Evolutionary conservation across 2,888 invertebrate species (phyloP).

Genomic region (Boloria selene): DNA sequence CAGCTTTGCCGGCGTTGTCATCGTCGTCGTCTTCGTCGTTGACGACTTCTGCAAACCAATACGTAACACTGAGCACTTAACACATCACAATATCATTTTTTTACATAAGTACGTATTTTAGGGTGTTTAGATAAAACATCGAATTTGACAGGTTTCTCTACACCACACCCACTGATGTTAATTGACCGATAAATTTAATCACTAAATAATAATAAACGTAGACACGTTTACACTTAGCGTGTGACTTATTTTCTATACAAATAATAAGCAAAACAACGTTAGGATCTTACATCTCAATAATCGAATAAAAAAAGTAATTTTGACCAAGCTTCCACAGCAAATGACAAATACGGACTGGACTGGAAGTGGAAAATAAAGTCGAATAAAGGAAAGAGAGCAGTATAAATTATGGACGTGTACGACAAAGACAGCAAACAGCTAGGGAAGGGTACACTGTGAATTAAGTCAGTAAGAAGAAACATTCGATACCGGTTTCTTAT

Average conservation of each 20-base stretch:
- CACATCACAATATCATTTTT: conserved; percentile 14
- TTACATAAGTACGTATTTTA: conserved; percentile 23
- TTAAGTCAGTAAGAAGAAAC: conserved; percentile 40
- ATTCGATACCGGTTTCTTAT: conserved; percentile 57
- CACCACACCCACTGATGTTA: conserved; percentile 70
- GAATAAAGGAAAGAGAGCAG: conserved; percentile 50
- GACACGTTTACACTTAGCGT: not conserved
- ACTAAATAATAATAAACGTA: not conserved
- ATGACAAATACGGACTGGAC: conserved; percentile 69
- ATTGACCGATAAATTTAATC: conserved; percentile 47
- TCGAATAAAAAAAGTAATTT: conserved; percentile 37
- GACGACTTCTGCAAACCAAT: conserved; percentile 90
- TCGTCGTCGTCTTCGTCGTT: conserved; percentile 93
- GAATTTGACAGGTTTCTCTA: conserved; percentile 53
- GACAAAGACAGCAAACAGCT: conserved; percentile 52
- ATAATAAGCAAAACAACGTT: not conserved
- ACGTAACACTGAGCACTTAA: conserved; percentile 38
- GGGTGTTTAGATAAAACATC: conserved; percentile 30
- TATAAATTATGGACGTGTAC: conserved; percentile 40
- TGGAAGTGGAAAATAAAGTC: conserved; percentile 43
- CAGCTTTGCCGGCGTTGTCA: conserved; percentile 94
- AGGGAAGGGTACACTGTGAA: conserved; percentile 48
- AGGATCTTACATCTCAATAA: conserved; percentile 28
- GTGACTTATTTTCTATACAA: not conserved
- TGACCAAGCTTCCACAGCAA: conserved; percentile 54